Evolutionary conservation across 2,113 vertebrate genomes (phyloP).

Genomic region (Piprites chloris): DNA sequence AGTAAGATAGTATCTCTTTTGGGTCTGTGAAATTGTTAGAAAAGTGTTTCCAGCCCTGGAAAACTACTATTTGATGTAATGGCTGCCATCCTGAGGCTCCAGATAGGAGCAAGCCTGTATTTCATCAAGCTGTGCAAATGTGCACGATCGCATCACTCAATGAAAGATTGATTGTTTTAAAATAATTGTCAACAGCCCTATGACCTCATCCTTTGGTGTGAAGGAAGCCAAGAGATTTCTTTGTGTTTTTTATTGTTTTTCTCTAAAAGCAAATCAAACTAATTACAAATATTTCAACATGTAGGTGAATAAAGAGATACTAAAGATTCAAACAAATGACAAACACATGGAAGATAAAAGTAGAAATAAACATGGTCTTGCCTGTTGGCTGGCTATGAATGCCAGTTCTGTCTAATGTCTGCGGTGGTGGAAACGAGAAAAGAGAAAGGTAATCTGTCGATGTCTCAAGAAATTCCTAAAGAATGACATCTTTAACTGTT

Average conservation of each 20-base stretch:
- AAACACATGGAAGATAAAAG: background rate
- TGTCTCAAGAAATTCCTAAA: background rate
- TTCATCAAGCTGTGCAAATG: background rate
- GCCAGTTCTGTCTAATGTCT: background rate
- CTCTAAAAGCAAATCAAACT: background rate
- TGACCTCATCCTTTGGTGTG: background rate
- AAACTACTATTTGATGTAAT: background rate
- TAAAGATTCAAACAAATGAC: background rate
- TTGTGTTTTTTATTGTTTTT: background rate
- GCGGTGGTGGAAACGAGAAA: background rate
- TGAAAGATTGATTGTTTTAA: slow-evolving; percentile 9
- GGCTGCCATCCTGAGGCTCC: background rate
- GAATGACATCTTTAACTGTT: background rate
- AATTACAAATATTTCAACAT: background rate
- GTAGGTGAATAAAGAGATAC: background rate
- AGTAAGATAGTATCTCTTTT: background rate
- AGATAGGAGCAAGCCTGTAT: background rate
- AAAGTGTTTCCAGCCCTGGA: background rate
- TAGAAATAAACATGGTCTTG: background rate
- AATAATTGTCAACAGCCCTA: background rate
- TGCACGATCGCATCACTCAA: background rate
- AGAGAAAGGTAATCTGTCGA: background rate
- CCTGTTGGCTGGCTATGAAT: background rate
- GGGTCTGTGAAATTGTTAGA: background rate
- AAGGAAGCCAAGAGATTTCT: background rate